Evolutionary conservation across 2,888 invertebrate species (phyloP), one percentile per base, ranked within the genome.

Genomic region (Zygothrica quintamaculata): DNA sequence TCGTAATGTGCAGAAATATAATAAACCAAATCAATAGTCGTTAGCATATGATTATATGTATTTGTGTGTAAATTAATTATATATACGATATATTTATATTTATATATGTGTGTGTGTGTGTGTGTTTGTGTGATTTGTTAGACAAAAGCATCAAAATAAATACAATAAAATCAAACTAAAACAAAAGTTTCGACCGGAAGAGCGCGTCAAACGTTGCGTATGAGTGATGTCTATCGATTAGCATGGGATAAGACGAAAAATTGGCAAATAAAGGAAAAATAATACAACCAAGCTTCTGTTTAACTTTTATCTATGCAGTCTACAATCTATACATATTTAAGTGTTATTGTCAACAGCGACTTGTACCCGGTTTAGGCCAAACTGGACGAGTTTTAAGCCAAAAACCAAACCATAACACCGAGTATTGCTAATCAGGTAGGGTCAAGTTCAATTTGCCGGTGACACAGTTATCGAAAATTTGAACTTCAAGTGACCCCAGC

Each of bases 381-480:
- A 64, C 62, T 64, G 48, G 44, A 59, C 69, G 58, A 74, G 55
- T 62, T 62, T 40, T 43, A 3, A 42, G 33, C 11, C 12, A 18
- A 51, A 34, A 36, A 2, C 12, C 31, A n/a, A 33, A 55, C 29
- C 50, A 52, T 37, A 48, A 46, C 18, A 39, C 8, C 4, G 4
- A 36, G 42, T 58, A 25, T 59, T 31, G 31, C 39, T 47, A 42
- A 34, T 42, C 46, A 48, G 58, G 62, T 81, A 71, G 71, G 87
- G 78, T 82, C 82, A 82, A 82, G 82, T 87, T 82, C 82, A 87
- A 85, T 78, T 68, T 26, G 74, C 82, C 82, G 82, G 85, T 81
- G 87, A 87, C 82, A 84, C 87, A 81, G 70, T 84, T 84, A 77
- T 37, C 26, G 52, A 52, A 53, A 22, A 65, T 56, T 66, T 80